Percentiles rank a stretch among this genome's conserved stretches.
phyloP scores from a whole-genome alignment of 2,113 vertebrate species.

The Lota lota region DNA sequence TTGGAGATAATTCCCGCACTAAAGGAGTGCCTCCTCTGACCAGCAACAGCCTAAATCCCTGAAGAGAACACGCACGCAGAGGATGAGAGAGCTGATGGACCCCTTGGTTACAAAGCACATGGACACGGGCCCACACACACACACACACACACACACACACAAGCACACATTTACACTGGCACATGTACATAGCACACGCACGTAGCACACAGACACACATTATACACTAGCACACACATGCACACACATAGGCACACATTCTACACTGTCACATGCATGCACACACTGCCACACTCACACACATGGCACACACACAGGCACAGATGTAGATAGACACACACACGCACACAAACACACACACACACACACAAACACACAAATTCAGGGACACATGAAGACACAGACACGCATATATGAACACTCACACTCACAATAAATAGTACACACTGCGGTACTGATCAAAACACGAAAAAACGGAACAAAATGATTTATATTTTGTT shows the following conservation, averaged over 20 bases:
- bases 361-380: not conserved
- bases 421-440: not conserved
- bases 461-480: no score
- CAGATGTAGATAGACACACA: no score
- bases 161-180: not conserved
- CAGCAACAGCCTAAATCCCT: conserved; percentile 58
- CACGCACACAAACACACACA: no score
- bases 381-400: not conserved
- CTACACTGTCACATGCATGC: not conserved
- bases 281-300: not conserved
- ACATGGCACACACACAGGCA: not conserved
- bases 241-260: conserved; percentile 9
- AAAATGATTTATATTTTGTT: conserved; percentile 17
- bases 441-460: not conserved
- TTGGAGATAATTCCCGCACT: conserved; percentile 51
- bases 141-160: conserved; percentile 19
- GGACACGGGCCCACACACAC: not conserved
- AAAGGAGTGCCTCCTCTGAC: conserved; percentile 32
- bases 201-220: not conserved
- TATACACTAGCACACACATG: conserved; percentile 14
- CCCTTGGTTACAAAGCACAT: conserved; percentile 11
- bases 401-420: conserved; percentile 4
- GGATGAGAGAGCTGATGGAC: conserved; percentile 30
- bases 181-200: not conserved
- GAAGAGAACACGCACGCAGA: conserved; percentile 44